Conservation (phyloP, 2,888 invertebrate species). For the Alloplasta piceator region DNA sequence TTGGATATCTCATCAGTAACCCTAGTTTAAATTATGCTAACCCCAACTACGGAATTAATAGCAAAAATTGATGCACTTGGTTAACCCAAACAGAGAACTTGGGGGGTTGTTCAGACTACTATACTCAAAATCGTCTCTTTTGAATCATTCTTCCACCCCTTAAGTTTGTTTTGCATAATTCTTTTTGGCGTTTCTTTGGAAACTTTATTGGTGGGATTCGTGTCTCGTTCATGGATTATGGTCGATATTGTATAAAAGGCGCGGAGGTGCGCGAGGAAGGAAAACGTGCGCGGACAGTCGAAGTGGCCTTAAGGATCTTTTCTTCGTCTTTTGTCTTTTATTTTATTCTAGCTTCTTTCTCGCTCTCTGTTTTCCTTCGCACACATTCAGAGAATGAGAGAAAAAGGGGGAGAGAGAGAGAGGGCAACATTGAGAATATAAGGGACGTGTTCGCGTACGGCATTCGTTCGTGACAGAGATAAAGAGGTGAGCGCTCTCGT, state of each 20-base stretch:
- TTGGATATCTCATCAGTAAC: no score
- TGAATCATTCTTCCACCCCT: no score
- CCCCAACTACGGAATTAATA: no score
- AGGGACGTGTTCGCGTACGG: slow-evolving; percentile 61
- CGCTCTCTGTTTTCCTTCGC: not conserved
- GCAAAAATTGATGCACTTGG: no score
- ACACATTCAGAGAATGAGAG: slow-evolving; percentile 27
- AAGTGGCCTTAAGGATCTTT: slow-evolving; percentile 41
- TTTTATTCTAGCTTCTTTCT: slow-evolving; percentile 45
- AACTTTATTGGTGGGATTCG: slow-evolving; percentile 6
- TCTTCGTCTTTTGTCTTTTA: slow-evolving; percentile 26
- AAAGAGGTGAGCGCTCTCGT: slow-evolving; percentile 55
- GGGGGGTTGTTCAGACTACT: no score
- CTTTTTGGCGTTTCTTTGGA: no score
- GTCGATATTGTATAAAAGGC: not conserved
- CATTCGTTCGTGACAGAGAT: slow-evolving; percentile 69
- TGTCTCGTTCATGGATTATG: slow-evolving; percentile 21
- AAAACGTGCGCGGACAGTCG: slow-evolving; percentile 52
- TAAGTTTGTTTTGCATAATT: no score
- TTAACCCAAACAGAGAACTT: no score
- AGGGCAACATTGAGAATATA: slow-evolving; percentile 31
- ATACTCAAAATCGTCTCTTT: no score
- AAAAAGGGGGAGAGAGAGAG: slow-evolving; percentile 13
- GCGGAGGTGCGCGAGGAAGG: slow-evolving; percentile 32
- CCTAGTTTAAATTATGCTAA: no score